Evolutionary conservation across 2,113 vertebrate species (phyloP), one percentile per base, ranked within the genome.

Genomic region (Pangasianodon gigas): DNA sequence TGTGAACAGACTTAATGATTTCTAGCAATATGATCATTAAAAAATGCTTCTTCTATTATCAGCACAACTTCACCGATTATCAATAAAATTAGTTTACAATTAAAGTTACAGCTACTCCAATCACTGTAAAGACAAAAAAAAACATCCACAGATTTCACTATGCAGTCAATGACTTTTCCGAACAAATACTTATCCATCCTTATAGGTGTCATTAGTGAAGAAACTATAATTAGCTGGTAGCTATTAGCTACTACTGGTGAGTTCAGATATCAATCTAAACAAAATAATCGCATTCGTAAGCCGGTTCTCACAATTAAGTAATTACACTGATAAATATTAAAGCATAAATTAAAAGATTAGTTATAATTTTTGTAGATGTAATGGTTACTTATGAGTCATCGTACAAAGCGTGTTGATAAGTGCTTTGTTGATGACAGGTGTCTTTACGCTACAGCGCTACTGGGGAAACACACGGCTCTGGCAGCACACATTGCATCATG

Each of bases 401-500:
- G 3, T 8, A 67, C 1, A 69, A 69, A 5, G n/a, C 3, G 18
- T 52, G 11, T 18, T 51, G 1, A 54, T 81, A 32, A 54, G 51
- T 54, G 51, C n/a, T 32, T 29, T 52, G 79, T 52, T 81, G 79
- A 26, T 46, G 74, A 24, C 74, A 21, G 41, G 41, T 46, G 26
- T 7, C 41, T 37, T 56, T 56, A 41, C 32, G 21, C 82, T 84
- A 60, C 54, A 41, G 0, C 32, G 4, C 82, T 60, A 41, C 19
- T 60, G 19, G 54, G 44, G 62, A 62, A 84, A 62, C 54, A 44
- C 37, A 58, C 7, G 2, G 82, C 37, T 84, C 82, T 62, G 10
- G 21, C 11, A 84, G 56, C 56, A 44, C 37, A 84, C 21, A 44
- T 84, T 84, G 82, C 82, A 84, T 84, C 82, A 84, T 84, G 1